Conservation (phyloP, 2,888 invertebrate species). For the Tachystola acroxantha region DNA sequence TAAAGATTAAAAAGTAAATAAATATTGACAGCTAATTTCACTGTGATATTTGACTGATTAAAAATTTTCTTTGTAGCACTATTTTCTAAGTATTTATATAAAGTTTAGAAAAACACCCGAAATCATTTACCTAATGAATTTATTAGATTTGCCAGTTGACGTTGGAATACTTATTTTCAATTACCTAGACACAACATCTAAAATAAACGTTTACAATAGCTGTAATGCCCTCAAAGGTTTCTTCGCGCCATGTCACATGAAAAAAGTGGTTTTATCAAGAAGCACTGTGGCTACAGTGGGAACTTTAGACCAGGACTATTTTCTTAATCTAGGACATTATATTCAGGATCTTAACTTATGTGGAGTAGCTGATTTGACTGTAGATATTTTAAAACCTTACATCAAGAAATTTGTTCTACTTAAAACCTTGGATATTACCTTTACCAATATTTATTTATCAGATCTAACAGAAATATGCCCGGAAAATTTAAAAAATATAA, state of each 20-base stretch:
- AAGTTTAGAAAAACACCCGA: not conserved
- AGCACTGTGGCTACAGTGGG: conserved; percentile 24
- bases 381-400: conserved; percentile 21
- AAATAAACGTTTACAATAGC: conserved; percentile 22
- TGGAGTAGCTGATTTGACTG: conserved; percentile 30
- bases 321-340: conserved; percentile 22
- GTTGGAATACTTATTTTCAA: conserved; percentile 22
- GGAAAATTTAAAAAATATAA: conserved; percentile 24
- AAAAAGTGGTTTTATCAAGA: conserved; percentile 25
- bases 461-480: conserved; percentile 31
- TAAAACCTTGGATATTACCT: conserved; percentile 33
- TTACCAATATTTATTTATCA: conserved; percentile 31
- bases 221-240: conserved; percentile 22
- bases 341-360: conserved; percentile 31
- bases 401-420: conserved; percentile 23
- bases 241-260: conserved; percentile 28
- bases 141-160: conserved; percentile 14
- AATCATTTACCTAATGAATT: conserved; percentile 4
- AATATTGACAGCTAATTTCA: too few relatives aligned
- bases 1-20: too few relatives aligned
- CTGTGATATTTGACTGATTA: not conserved
- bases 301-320: conserved; percentile 23
- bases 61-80: not conserved
- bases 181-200: conserved; percentile 21
- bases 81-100: not conserved